Conservation (phyloP, 2,797 vertebrate species). For the Pipistrellus nathusii region DNA sequence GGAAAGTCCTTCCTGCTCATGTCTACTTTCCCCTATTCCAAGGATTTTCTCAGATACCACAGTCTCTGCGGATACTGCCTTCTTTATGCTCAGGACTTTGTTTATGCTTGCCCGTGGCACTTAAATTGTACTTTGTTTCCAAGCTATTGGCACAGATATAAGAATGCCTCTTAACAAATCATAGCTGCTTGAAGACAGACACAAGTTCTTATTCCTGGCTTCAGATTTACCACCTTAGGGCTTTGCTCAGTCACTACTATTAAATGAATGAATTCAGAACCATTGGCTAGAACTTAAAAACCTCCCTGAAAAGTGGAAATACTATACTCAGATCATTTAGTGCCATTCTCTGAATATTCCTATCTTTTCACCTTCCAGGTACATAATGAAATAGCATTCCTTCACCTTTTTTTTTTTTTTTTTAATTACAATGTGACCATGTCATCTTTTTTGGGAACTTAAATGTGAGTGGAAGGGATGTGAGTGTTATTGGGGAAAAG, state of each 20-base stretch:
- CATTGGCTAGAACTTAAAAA: background rate
- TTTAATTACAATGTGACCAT: background rate
- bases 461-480: background rate
- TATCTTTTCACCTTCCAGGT: background rate
- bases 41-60: background rate
- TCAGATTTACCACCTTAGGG: background rate
- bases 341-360: background rate
- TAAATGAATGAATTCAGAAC: background rate
- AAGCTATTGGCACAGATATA: background rate
- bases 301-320: background rate
- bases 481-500: background rate
- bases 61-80: background rate
- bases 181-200: background rate
- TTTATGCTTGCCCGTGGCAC: background rate
- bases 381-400: background rate
- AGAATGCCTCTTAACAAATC: background rate
- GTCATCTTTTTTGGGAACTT: background rate
- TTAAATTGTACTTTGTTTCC: background rate
- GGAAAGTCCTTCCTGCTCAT: background rate
- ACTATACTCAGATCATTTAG: background rate
- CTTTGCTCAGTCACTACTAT: background rate
- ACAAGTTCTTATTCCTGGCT: background rate
- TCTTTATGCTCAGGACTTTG: background rate
- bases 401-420: background rate
- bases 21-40: fast-evolving